Evolutionary conservation across 2,113 vertebrate species (phyloP), one percentile per base, ranked within the genome.

Genomic region (Euleptes europaea): DNA sequence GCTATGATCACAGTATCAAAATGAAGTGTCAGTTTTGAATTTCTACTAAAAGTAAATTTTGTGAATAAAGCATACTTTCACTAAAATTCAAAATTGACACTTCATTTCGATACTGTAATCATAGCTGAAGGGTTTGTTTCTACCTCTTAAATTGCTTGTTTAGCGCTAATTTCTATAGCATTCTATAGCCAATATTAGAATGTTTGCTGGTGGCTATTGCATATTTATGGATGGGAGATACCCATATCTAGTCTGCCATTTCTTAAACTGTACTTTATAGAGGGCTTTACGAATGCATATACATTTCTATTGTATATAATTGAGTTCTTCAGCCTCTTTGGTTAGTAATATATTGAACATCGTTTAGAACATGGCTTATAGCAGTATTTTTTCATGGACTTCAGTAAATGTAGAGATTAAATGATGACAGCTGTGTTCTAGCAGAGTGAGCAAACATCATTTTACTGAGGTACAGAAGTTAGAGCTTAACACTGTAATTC

Each of bases 391-490:
- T 74, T 67, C 44, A 33, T 77, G 73, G 35, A 77, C 15, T 77
- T 54, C 2, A 42, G 26, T n/a, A 17, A 15, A 21, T 69, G 23
- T 85, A 63, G 35, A 40, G 85, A 80, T 60, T 8, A 40, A 2
- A 21, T 26, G 82, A 31, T 63, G 19, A 1, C 60, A 67, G 63
- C 13, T 65, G 66, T 51, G 28, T 84, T 86, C 77, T 80, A 67
- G 35, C 73, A 21, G 44, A 67, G 26, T 86, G 49, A 57, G 38
- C 35, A 0, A 0, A 76, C 5, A 1, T 35, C 86, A 11, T 14
- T 83, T 80, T 86, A 86, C n/a, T 91, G 89, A 63, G 70, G 19
- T 31, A 60, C 82, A 84, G n/a, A 9, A 79, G 72, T 33, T 17
- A 73, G 73, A 78, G 9, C 6, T 54, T 57, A 84, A 33, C 21